These are phyloP conservation scores for Benthosema pterotum DNA, from an alignment of 2,797 vertebrate species.

Conservation along the genomic window DNA sequence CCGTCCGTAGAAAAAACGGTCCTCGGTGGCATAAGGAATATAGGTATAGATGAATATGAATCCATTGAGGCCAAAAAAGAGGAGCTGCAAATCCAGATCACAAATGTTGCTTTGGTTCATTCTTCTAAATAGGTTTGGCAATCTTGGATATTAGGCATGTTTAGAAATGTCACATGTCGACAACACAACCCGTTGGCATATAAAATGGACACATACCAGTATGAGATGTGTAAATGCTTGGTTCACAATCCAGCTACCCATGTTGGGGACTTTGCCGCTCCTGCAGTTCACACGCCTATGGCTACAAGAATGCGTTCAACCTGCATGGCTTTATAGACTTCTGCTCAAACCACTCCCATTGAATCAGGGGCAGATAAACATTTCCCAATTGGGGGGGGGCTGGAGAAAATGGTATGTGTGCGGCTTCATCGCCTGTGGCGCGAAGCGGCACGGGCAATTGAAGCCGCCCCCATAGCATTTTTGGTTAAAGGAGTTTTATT, in stretches of 20 bases:
- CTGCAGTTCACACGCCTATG: not conserved
- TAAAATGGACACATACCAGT: conserved; percentile 76
- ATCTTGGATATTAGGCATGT: no score
- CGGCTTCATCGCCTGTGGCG: no score
- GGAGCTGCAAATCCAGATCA: conserved; percentile 69
- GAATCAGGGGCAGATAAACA: not conserved
- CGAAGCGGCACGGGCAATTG: no score
- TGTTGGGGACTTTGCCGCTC: conserved; percentile 41
- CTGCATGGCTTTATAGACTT: conserved; percentile 13
- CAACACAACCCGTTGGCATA: no score
- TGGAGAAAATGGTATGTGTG: no score
- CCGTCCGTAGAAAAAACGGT: conserved; percentile 87
- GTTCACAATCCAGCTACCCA: conserved; percentile 90
- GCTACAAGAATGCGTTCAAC: no score
- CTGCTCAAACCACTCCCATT: conserved; percentile 55
- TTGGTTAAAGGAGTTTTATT: no score
- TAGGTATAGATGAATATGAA: conserved; percentile 88
- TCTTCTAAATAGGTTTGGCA: no score
- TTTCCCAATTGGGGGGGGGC: no score
- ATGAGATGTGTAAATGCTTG: conserved; percentile 84
- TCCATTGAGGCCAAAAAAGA: conserved; percentile 90
- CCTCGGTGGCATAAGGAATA: conserved; percentile 75
- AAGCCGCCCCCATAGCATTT: no score
- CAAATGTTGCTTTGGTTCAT: no score
- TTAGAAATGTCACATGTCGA: no score